Evolutionary conservation across 35 echinoderm and acorn worm genomes (phyloP), one percentile per base, ranked within the genome.

Genomic region (Anneissia japonica): DNA sequence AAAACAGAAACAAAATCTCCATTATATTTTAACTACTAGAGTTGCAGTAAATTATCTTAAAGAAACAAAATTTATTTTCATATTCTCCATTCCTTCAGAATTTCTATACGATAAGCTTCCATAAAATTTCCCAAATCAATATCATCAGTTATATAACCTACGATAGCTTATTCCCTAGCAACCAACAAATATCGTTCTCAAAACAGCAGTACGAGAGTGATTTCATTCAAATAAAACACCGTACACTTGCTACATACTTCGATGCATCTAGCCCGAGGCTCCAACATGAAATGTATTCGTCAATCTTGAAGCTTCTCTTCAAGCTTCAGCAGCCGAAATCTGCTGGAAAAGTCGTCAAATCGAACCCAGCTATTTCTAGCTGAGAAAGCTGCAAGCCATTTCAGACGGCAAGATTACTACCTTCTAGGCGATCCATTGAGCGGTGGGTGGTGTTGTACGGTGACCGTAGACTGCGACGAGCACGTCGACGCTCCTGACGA

Each of bases 401-500:
- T 64, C 51, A 64, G 51, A 64, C 51, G 51, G 51, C 51, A 26
- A 64, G 51, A 26, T 64, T 64, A 23, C 51, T 64, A 3, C 51
- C 51, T 64, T 64, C 51, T 64, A 64, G 21, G 21, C 51, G 51
- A 16, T 64, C 51, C 1, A 64, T 64, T 64, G 51, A 64, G 51
- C 51, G 51, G 26, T 64, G 51, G 26, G 40, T 4, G 40, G 5
- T 64, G 51, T 23, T 64, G 77, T 88, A 88, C 34, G 86, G 86
- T 36, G 39, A 77, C 21, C 76, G 86, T 36, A 79, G 79, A 32
- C 72, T 51, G 31, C 86, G 86, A 17, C 86, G 76, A 0, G 86
- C 86, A n/a, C 80, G 86, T 81, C 86, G 74, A 23, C 86, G 39
- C 35, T 77, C 64, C 14, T 88, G 86, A 14, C 86, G 43, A 46